Conservation (phyloP, 2,797 vertebrate genomes). For the Urosaurus nigricauda region DNA sequence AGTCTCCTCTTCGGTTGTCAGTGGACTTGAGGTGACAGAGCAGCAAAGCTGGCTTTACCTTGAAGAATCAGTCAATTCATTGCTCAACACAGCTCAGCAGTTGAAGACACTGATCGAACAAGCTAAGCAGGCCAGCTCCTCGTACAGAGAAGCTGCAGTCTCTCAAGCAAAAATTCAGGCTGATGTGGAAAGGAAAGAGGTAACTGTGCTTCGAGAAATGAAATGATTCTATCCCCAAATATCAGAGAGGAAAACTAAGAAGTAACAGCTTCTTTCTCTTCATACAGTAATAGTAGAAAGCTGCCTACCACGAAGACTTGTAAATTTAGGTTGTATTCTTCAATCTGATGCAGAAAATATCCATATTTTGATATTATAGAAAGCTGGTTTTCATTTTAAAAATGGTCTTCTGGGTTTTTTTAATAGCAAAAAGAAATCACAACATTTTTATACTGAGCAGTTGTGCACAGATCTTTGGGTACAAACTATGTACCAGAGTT, state of each 20-base stretch:
- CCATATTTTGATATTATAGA: background rate
- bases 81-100: slow-evolving; percentile 92
- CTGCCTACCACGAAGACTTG: background rate
- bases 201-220: slow-evolving; percentile 66
- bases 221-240: background rate
- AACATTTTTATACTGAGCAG: background rate
- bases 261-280: background rate
- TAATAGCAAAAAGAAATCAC: rapidly evolving
- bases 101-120: slow-evolving; percentile 93
- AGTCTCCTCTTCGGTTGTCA: slow-evolving; percentile 68
- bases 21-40: slow-evolving; percentile 83
- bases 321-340: background rate
- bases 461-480: background rate
- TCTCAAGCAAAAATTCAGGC: slow-evolving; percentile 78
- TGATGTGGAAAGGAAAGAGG: slow-evolving; percentile 86
- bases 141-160: slow-evolving; percentile 72
- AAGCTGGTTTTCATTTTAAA: background rate
- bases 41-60: slow-evolving; percentile 91
- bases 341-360: background rate
- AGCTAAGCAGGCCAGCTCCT: slow-evolving; percentile 87
- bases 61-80: slow-evolving; percentile 92
- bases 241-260: background rate
- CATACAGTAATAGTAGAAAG: background rate
- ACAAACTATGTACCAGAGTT: background rate
- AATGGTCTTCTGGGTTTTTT: background rate